Conservation (phyloP, 1,140 invertebrate species). For the Tetragnatha versicolor region DNA sequence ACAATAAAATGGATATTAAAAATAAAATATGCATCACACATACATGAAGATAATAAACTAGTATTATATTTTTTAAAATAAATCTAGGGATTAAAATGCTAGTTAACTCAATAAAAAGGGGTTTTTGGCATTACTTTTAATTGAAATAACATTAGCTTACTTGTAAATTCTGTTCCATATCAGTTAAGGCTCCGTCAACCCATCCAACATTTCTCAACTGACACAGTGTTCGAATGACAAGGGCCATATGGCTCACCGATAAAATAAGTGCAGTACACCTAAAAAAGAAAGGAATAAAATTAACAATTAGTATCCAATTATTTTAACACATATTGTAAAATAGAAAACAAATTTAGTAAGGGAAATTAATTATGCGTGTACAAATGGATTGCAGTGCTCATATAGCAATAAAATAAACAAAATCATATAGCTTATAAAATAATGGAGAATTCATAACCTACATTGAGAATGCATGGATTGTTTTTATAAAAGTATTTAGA, state of each 20-base stretch:
- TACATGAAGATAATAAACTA: background rate
- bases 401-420: too few relatives aligned
- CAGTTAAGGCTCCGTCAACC: constrained; percentile 74
- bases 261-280: constrained; percentile 73
- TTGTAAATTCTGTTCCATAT: constrained; percentile 74
- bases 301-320: background rate
- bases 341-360: too few relatives aligned
- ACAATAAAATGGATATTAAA: background rate
- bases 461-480: too few relatives aligned
- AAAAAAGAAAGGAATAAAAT: constrained; percentile 19
- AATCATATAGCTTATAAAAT: too few relatives aligned
- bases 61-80: background rate
- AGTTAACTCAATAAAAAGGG: background rate
- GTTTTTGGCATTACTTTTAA: background rate
- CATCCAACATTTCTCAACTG: constrained; percentile 66
- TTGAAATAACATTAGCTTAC: constrained; percentile 60
- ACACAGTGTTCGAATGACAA: constrained; percentile 65
- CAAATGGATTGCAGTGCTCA: too few relatives aligned
- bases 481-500: too few relatives aligned
- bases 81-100: background rate
- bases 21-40: background rate
- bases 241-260: constrained; percentile 75
- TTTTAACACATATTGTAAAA: too few relatives aligned
- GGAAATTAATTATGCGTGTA: too few relatives aligned
- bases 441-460: too few relatives aligned